phyloP scores from a whole-genome alignment of 2,797 vertebrate genomes.

The Hyperoplus lanceolatus region DNA sequence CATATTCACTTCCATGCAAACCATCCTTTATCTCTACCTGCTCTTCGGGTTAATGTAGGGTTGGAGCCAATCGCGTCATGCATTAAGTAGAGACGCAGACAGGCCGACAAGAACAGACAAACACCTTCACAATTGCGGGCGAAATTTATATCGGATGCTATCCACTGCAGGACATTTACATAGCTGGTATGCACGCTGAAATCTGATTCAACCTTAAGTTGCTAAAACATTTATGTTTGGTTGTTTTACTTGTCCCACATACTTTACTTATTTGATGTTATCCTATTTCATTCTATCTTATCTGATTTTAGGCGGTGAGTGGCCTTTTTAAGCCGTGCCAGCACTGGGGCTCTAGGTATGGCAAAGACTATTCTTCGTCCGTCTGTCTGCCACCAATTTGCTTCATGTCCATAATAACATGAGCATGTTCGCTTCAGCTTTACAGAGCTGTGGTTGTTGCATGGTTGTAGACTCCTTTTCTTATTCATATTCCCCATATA shows the following conservation, averaged over 20 bases:
- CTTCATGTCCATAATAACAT: neutral
- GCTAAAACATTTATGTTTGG: neutral
- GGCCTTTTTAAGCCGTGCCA: neutral
- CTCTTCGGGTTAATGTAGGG: conserved; percentile 26
- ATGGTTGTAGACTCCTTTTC: neutral
- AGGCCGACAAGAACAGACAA: neutral
- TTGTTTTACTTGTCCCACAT: neutral
- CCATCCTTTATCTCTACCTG: conserved; percentile 17
- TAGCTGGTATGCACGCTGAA: conserved; percentile 10
- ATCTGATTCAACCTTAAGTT: neutral
- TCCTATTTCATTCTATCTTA: neutral
- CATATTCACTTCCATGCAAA: conserved; percentile 15
- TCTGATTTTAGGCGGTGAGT: neutral
- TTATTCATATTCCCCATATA: too few species aligned
- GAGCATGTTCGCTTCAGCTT: neutral
- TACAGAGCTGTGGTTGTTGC: too few species aligned
- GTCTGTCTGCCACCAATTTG: neutral
- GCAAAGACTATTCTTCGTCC: neutral
- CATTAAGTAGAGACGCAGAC: conserved; percentile 11
- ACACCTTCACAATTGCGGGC: neutral
- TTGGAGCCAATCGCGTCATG: conserved; percentile 7
- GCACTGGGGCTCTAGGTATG: neutral
- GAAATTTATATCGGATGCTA: neutral
- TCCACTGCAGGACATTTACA: conserved; percentile 18
- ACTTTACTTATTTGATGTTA: neutral